Conservation (phyloP, 1,140 invertebrate species). For the Drosophila nigrodunni region DNA sequence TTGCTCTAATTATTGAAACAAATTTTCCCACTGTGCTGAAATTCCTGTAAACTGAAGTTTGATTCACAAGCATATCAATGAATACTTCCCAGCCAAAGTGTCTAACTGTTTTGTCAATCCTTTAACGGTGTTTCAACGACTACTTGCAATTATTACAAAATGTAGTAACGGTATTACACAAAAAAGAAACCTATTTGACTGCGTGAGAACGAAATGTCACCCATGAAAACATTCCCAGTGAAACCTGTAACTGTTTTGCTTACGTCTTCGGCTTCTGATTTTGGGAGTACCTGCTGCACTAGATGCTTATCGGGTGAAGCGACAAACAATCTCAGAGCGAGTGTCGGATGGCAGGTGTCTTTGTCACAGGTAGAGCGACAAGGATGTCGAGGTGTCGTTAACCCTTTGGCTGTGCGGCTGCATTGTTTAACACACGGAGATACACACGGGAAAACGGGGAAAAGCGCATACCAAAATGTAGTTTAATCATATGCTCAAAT, state of each 20-base stretch:
- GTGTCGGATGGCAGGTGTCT: constrained; percentile 49
- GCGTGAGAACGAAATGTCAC: constrained; percentile 63
- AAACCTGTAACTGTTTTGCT: constrained; percentile 9
- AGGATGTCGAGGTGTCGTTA: constrained; percentile 32
- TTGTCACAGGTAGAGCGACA: constrained; percentile 23
- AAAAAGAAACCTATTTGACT: constrained; percentile 52
- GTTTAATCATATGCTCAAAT: constrained; percentile 81
- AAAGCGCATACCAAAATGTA: constrained; percentile 61
- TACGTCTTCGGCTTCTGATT: too few relatives aligned
- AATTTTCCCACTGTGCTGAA: neutral
- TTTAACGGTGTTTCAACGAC: constrained; percentile 57
- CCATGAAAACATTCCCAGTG: neutral
- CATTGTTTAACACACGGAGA: constrained; percentile 15
- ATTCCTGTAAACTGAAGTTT: neutral
- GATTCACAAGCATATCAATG: constrained; percentile 59
- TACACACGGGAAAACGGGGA: neutral
- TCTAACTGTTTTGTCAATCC: constrained; percentile 64
- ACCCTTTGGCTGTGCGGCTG: constrained; percentile 39
- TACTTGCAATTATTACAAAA: constrained; percentile 58
- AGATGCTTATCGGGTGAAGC: constrained; percentile 31
- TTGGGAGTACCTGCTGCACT: too few relatives aligned
- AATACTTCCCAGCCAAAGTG: constrained; percentile 25
- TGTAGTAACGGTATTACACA: constrained; percentile 62
- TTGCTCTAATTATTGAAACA: neutral
- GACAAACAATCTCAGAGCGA: constrained; percentile 8